These are phyloP conservation scores for Megastigmus dorsalis DNA, from an alignment of 2,888 invertebrate species.

Conservation along the genomic window DNA sequence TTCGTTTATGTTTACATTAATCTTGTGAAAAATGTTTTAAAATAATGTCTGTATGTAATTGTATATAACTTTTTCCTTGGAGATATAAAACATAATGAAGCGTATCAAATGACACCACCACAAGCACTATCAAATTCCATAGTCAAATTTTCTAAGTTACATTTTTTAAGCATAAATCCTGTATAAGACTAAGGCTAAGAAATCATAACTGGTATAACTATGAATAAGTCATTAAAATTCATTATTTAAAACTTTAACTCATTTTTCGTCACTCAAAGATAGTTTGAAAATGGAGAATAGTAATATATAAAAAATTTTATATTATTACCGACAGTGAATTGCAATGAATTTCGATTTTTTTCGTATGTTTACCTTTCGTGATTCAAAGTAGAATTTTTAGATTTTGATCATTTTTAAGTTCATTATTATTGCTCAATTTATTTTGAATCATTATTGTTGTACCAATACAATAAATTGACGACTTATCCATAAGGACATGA, in stretches of 20 bases:
- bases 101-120: slow-evolving; percentile 18
- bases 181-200: not conserved
- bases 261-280: no score
- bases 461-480: no score
- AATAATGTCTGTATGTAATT: slow-evolving; percentile 9
- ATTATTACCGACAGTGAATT: not conserved
- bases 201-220: not conserved
- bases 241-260: no score
- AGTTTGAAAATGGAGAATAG: no score
- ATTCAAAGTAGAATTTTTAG: not conserved
- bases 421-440: no score
- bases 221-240: no score
- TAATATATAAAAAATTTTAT: not conserved
- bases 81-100: slow-evolving; percentile 8
- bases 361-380: not conserved
- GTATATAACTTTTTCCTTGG: not conserved
- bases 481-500: no score
- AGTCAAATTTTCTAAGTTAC: slow-evolving; percentile 22
- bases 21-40: slow-evolving; percentile 1
- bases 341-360: not conserved
- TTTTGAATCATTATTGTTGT: no score
- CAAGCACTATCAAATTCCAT: slow-evolving; percentile 12
- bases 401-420: no score
- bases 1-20: not conserved
- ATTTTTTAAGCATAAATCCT: not conserved